Evolutionary conservation across 2,113 vertebrate species (phyloP), one percentile per base, ranked within the genome.

Genomic region (Amazona vittata): DNA sequence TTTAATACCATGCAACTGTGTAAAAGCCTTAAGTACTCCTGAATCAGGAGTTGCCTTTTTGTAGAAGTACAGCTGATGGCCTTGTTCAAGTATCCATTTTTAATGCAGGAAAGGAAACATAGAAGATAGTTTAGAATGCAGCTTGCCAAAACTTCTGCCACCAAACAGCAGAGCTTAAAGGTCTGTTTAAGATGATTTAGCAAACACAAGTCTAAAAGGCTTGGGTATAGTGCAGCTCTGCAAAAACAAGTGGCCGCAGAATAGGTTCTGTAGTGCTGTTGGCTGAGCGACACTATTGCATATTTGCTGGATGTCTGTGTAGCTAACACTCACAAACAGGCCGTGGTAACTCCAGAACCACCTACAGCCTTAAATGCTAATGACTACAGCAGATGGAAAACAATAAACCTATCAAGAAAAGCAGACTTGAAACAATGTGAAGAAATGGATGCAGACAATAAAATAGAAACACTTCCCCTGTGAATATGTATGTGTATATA

Each of bases 21-120:
- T 29, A 79, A 92, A 95, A 94, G 68, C 59, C 59, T 81, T 63
- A 96, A 85, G 64, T 75, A 63, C 62, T 76, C 29, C 59, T 83
- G 46, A 90, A 89, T 57, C 49, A 90, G 78, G 28, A 89, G 43
- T 24, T 79, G 55, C 55, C 64, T 92, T 86, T 77, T 71, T 53
- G 60, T 71, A 77, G 68, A 47, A 55, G 52, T 68, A 9, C 0
- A 86, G 50, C 24, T 65, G 63, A 73, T 1, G 12, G 41, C 75
- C 75, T 83, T 62, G 39, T 90, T 88, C 5, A 47, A 78, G 50
- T 55, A 55, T 15, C 71, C 28, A n/a, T 83, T 81, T 92, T 83
- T 92, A 89, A 74, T 90, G 82, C 46, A 41, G 52, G 71, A 67
- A 90, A 90, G 60, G 68, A 86, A 83, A 70, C 2, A 1, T 3